phyloP scores from a whole-genome alignment of 2,113 vertebrate species.

The Labrus mixtus region DNA sequence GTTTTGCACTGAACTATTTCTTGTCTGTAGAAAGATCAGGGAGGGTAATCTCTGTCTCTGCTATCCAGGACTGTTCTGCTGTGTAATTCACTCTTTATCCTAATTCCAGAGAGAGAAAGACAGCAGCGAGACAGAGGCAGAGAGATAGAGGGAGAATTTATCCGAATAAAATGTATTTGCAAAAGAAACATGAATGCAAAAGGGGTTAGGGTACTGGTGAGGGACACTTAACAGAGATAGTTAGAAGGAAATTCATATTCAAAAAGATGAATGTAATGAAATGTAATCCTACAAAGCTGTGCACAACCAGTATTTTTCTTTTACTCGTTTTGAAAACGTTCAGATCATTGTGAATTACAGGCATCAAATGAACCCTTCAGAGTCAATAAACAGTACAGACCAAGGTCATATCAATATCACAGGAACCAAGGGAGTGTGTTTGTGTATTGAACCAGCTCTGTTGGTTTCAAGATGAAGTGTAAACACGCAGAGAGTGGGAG shows the following conservation, averaged over 20 bases:
- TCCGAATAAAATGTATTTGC: slow-evolving; percentile 18
- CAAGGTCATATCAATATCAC: slow-evolving; percentile 22
- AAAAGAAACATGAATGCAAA: slow-evolving; percentile 19
- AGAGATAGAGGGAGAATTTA: slow-evolving; percentile 1
- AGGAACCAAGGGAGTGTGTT: background rate
- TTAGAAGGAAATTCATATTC: slow-evolving; percentile 10
- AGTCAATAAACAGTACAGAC: slow-evolving; percentile 5
- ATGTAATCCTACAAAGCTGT: background rate
- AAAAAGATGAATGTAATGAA: slow-evolving; percentile 3
- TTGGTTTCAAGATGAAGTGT: slow-evolving; percentile 14
- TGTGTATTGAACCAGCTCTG: background rate
- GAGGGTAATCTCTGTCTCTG: slow-evolving; percentile 76
- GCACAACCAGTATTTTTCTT: background rate
- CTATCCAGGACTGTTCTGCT: slow-evolving; percentile 74
- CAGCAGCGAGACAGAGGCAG: slow-evolving; percentile 19
- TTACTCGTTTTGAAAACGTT: background rate
- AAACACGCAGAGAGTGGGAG: slow-evolving; percentile 2
- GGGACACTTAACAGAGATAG: slow-evolving; percentile 2
- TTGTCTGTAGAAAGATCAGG: slow-evolving; percentile 78
- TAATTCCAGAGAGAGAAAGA: slow-evolving; percentile 63
- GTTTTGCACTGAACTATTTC: slow-evolving; percentile 69
- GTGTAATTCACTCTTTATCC: slow-evolving; percentile 74
- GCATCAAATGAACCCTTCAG: background rate
- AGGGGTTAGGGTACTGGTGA: slow-evolving; percentile 11
- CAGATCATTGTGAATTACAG: background rate